phyloP scores from a whole-genome alignment of 2,113 vertebrate species.

The Pygathrix nemaeus region DNA sequence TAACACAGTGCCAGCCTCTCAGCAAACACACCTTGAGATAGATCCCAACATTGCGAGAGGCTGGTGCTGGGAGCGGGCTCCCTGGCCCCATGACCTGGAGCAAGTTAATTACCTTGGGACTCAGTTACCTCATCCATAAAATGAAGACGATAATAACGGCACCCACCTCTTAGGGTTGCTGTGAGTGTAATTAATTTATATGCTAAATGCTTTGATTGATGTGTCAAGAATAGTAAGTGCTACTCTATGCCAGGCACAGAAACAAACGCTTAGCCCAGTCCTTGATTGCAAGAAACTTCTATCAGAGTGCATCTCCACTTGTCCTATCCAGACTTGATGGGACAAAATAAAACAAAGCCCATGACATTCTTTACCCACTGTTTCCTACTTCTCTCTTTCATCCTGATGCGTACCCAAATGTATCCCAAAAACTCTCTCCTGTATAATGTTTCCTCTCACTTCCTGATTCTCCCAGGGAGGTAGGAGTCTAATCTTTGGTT shows the following conservation, averaged over 20 bases:
- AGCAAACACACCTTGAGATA: not conserved
- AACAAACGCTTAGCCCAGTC: not conserved
- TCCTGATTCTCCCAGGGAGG: conserved; percentile 66
- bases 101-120: not conserved
- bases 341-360: not conserved
- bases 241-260: not conserved
- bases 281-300: not conserved
- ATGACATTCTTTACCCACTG: not conserved
- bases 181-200: not conserved
- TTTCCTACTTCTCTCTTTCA: not conserved
- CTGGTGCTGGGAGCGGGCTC: not conserved
- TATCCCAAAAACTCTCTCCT: conserved; percentile 45
- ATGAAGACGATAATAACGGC: not conserved
- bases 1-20: not conserved
- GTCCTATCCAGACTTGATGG: not conserved
- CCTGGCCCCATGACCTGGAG: not conserved
- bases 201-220: accelerated
- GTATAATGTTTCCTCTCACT: conserved; percentile 62
- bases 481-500: conserved; percentile 61
- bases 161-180: not conserved
- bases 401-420: not conserved
- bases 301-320: accelerated
- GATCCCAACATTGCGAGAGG: accelerated
- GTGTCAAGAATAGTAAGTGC: accelerated
- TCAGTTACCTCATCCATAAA: not conserved